Conservation (phyloP, 2,797 vertebrate species). For the Lindbergichthys nudifrons region DNA sequence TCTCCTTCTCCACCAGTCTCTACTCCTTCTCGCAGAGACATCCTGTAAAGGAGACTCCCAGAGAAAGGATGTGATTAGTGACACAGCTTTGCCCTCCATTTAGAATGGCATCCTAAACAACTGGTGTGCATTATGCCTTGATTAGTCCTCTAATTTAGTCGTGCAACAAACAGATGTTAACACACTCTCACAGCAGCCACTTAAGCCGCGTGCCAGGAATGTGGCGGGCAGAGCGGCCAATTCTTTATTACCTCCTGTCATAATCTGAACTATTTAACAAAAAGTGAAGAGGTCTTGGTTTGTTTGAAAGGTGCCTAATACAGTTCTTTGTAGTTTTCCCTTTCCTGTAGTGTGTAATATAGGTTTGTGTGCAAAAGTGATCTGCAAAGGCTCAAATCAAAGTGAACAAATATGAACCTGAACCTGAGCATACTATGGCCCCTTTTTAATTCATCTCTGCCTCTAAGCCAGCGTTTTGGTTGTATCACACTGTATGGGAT, state of each 20-base stretch:
- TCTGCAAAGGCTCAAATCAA: too few species aligned
- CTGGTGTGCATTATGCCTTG: constrained; percentile 48
- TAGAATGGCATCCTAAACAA: constrained; percentile 50
- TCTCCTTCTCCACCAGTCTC: constrained; percentile 1
- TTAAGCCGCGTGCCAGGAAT: constrained; percentile 10
- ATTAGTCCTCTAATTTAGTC: constrained; percentile 48
- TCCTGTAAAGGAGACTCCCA: constrained; percentile 13
- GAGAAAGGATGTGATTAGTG: constrained; percentile 50
- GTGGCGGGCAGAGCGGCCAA: neutral
- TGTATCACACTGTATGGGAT: constrained; percentile 4
- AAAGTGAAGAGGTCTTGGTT: constrained; percentile 5
- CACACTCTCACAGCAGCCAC: constrained; percentile 11
- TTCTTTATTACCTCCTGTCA: constrained; percentile 4
- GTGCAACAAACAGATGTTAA: constrained; percentile 53
- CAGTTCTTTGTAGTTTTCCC: too few species aligned
- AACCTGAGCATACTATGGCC: too few species aligned
- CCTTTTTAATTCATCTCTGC: constrained; percentile 10
- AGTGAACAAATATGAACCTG: too few species aligned
- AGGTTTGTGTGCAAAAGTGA: too few species aligned
- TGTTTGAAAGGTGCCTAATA: too few species aligned
- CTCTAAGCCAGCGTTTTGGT: constrained; percentile 2
- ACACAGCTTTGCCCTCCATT: constrained; percentile 41
- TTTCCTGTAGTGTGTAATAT: too few species aligned
- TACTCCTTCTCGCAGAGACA: constrained; percentile 23
- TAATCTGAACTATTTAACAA: constrained; percentile 20